phyloP scores from a whole-genome alignment of 1,140 invertebrate species.

The Brachionus angularis region DNA sequence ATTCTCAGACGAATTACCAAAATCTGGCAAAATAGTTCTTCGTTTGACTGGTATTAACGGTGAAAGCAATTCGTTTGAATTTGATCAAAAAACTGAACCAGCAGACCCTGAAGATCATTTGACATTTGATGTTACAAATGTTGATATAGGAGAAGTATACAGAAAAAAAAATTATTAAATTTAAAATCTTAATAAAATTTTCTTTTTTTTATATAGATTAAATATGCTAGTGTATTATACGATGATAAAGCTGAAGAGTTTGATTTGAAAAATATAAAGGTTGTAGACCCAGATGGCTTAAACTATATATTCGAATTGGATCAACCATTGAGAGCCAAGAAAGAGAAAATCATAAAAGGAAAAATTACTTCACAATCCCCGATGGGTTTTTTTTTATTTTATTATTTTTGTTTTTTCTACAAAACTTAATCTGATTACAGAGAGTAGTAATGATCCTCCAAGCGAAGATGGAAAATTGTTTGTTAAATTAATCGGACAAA shows the following conservation, averaged over 20 bases:
- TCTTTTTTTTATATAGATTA: no score
- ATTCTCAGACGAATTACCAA: background rate
- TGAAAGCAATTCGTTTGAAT: slow-evolving; percentile 5
- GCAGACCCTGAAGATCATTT: background rate
- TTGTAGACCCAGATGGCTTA: slow-evolving; percentile 1
- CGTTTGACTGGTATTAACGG: slow-evolving; percentile 5
- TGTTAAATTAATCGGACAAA: background rate
- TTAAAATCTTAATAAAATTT: no score
- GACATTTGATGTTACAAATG: slow-evolving; percentile 16
- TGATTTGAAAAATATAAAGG: slow-evolving; percentile 20
- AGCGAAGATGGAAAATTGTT: slow-evolving; percentile 29
- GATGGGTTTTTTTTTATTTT: no score
- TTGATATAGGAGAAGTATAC: slow-evolving; percentile 20
- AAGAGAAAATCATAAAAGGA: slow-evolving; percentile 19
- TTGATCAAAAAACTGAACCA: background rate
- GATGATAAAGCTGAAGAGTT: background rate
- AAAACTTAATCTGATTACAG: no score
- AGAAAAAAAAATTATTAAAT: no score
- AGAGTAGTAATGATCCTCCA: slow-evolving; percentile 11
- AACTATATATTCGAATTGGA: slow-evolving; percentile 23
- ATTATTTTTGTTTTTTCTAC: no score
- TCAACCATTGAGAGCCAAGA: background rate
- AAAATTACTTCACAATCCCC: slow-evolving; percentile 18
- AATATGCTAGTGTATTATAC: slow-evolving; percentile 10
- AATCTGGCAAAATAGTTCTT: background rate